Conservation (phyloP, 2,888 invertebrate genomes). For the Pristionchus exspectatus region DNA sequence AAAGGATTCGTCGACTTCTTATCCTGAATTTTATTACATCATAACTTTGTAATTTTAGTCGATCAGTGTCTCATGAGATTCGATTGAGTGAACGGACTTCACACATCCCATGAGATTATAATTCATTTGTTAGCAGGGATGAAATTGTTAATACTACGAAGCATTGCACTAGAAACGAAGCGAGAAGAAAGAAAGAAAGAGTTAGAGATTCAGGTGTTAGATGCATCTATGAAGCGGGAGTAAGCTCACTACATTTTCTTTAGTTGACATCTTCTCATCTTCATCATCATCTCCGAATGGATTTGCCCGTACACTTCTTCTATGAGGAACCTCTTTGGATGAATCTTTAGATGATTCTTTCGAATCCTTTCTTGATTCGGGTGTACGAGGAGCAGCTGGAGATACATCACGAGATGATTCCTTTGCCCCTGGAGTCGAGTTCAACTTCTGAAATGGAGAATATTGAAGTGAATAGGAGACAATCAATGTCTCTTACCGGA, state of each 20-base stretch:
- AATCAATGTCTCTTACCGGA: conserved; percentile 26
- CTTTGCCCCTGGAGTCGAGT: background rate
- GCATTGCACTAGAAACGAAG: background rate
- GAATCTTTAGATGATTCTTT: conserved; percentile 31
- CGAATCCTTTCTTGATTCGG: conserved; percentile 21
- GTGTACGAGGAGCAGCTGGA: conserved; percentile 5
- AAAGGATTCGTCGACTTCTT: conserved; percentile 68
- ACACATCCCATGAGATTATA: background rate
- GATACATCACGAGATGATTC: background rate
- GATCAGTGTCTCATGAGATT: background rate
- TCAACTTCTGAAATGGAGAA: background rate
- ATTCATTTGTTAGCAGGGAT: background rate
- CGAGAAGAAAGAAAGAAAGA: background rate
- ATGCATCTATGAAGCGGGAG: conserved; percentile 8
- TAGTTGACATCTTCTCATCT: background rate
- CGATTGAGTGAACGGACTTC: background rate
- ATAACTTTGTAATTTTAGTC: background rate
- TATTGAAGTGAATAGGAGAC: background rate
- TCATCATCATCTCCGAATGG: conserved; percentile 42
- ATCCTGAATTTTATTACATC: background rate
- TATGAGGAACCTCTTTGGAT: conserved; percentile 2
- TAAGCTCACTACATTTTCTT: conserved; percentile 46
- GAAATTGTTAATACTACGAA: background rate
- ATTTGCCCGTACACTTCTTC: conserved; percentile 12
- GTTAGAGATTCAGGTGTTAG: background rate